Evolutionary conservation across 2,113 vertebrate species (phyloP).

Genomic region (Globicephala melas): DNA sequence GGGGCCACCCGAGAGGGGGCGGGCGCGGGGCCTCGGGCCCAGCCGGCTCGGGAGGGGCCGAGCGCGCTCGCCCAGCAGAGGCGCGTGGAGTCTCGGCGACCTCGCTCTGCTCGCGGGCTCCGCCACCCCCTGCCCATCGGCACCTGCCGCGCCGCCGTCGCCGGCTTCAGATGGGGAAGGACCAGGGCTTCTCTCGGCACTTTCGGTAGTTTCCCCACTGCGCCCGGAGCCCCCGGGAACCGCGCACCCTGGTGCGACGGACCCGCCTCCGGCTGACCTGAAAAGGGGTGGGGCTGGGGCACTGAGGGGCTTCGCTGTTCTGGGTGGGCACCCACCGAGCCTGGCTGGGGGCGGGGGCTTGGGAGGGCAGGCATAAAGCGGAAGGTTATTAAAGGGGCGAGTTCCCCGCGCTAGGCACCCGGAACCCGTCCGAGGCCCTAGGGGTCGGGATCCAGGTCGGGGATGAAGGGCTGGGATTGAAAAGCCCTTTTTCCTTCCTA

Average conservation of each 20-base stretch:
- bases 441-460: background rate
- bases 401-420: background rate
- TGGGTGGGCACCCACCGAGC: background rate
- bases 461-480: background rate
- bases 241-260: background rate
- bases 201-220: slow-evolving; percentile 88
- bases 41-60: background rate
- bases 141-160: slow-evolving; percentile 38
- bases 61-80: background rate
- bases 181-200: slow-evolving; percentile 92
- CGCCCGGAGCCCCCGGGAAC: background rate
- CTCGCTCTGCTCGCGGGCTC: background rate
- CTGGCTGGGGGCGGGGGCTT: background rate
- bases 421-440: background rate
- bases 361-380: background rate
- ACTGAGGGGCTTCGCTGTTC: background rate
- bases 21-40: background rate
- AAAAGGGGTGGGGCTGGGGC: slow-evolving; percentile 36
- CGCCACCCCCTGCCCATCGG: background rate
- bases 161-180: slow-evolving; percentile 90
- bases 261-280: background rate
- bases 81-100: slow-evolving; percentile 31
- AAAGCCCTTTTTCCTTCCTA: background rate
- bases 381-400: background rate
- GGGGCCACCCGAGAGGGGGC: background rate